Evolutionary conservation across 2,113 vertebrate species (phyloP), one percentile per base, ranked within the genome.

Genomic region (Scomber japonicus): DNA sequence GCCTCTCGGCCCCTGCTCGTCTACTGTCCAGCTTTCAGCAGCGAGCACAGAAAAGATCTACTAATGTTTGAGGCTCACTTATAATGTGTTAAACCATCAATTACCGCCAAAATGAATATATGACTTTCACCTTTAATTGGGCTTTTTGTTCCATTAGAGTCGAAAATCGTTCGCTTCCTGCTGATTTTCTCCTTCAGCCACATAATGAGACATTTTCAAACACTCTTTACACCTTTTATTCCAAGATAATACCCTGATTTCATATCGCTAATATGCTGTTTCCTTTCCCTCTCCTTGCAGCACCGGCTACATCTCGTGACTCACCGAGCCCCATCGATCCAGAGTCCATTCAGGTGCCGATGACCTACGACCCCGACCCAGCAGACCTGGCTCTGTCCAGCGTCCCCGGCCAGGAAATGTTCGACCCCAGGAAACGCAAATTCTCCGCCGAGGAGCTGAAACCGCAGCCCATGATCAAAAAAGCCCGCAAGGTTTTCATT

Each of bases 391-490:
- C 97, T 16, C 95, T 99, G 71, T 99, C 98, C 95, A 99, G 97
- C 83, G 96, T 99, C 74, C 98, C 98, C 0, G 97, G 98, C n/a
- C 97, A 99, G 94, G 98, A 98, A 82, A 97, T 99, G 88, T 99
- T 99, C 49, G 98, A 99, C 80, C 98, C 98, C 27, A 95, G 98
- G 63, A 99, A 99, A 74, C 96, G 97, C 94, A 99, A 99, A 75
- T 99, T 99, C 93, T 96, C 96, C 0, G 96, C 97, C 3, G 98
- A 99, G 78, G 98, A 99, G 93, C 96, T 99, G 85, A 99, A 99
- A 81, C 98, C 98, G 0, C 98, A 99, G 90, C 98, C 98, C 11
- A 99, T 99, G 97, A 99, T 99, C 90, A 99, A 99, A 93, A 99
- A 99, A 82, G 98, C 98, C 16, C 97, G 97, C 71, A 99, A 99